phyloP scores from a whole-genome alignment of 2,113 vertebrate species.

The Myanophis thanlyinensis region DNA sequence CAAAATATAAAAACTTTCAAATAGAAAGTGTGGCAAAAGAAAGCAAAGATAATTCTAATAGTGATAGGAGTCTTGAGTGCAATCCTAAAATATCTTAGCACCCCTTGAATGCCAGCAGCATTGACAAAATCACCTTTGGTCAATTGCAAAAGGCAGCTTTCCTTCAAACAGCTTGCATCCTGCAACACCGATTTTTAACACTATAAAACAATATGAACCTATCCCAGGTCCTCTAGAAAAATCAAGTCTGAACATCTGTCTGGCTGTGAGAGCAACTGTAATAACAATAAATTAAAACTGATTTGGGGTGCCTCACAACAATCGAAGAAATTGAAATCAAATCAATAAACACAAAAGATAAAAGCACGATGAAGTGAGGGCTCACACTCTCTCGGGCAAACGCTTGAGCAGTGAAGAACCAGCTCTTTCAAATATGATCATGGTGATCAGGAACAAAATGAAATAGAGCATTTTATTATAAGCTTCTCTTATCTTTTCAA shows the following conservation, averaged over 20 bases:
- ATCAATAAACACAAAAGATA: not conserved
- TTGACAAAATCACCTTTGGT: not conserved
- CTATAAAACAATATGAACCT: not conserved
- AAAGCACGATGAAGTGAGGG: not conserved
- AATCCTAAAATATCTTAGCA: not conserved
- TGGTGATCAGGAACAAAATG: not conserved
- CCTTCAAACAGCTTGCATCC: not conserved
- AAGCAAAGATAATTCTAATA: not conserved
- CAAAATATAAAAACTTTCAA: not conserved
- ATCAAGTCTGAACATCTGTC: not conserved
- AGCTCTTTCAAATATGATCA: not conserved
- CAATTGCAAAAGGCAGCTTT: not conserved
- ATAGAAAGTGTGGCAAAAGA: not conserved
- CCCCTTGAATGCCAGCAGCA: not conserved
- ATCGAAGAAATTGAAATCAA: not conserved
- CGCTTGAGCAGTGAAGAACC: not conserved
- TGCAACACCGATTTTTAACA: not conserved
- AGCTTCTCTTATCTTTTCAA: not conserved
- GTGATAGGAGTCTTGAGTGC: not conserved
- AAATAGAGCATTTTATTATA: not conserved
- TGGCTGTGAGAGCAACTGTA: not conserved
- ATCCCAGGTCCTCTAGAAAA: not conserved
- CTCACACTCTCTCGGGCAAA: not conserved
- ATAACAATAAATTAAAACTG: not conserved
- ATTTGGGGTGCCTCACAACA: not conserved